phyloP scores from a whole-genome alignment of 2,113 vertebrate genomes.

The Scomber scombrus region DNA sequence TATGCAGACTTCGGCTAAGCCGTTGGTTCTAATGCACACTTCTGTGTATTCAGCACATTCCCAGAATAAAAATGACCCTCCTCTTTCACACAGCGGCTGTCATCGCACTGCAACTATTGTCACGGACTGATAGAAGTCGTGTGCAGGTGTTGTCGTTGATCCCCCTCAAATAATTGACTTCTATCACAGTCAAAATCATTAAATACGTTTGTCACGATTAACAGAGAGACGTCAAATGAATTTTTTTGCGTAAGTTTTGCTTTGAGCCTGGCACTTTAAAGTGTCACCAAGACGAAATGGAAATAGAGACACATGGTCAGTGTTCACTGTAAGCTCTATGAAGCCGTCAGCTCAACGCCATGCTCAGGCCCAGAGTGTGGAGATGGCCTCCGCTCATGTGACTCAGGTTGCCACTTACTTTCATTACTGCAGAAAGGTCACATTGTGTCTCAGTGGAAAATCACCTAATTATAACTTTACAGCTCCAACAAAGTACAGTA shows the following conservation, averaged over 20 bases:
- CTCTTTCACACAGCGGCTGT: slow-evolving; percentile 52
- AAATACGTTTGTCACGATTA: slow-evolving; percentile 45
- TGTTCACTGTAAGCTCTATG: slow-evolving; percentile 64
- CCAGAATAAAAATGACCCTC: slow-evolving; percentile 64
- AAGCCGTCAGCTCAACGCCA: slow-evolving; percentile 75
- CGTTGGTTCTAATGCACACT: slow-evolving; percentile 64
- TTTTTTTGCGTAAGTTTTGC: slow-evolving; percentile 23
- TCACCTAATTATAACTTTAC: slow-evolving; percentile 83
- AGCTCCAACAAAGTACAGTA: slow-evolving; percentile 61
- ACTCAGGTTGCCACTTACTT: slow-evolving; percentile 74
- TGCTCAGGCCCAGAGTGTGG: slow-evolving; percentile 39
- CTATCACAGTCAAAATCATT: slow-evolving; percentile 50
- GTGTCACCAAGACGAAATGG: slow-evolving; percentile 51
- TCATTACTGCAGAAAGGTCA: slow-evolving; percentile 84
- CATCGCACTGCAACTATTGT: slow-evolving; percentile 44
- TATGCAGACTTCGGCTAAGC: slow-evolving; percentile 73
- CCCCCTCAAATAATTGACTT: slow-evolving; percentile 33
- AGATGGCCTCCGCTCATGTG: slow-evolving; percentile 73
- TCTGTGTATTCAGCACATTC: slow-evolving; percentile 76
- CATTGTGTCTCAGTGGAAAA: slow-evolving; percentile 78
- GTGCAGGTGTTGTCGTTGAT: slow-evolving; percentile 11
- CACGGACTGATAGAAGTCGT: slow-evolving; percentile 25
- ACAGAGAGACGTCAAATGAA: slow-evolving; percentile 19
- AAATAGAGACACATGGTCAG: slow-evolving; percentile 64
- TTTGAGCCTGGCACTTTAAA: slow-evolving; percentile 17